Base-by-base conservation (phyloP, 2,888 invertebrate species). In the Polyommatus icarus region DNA sequence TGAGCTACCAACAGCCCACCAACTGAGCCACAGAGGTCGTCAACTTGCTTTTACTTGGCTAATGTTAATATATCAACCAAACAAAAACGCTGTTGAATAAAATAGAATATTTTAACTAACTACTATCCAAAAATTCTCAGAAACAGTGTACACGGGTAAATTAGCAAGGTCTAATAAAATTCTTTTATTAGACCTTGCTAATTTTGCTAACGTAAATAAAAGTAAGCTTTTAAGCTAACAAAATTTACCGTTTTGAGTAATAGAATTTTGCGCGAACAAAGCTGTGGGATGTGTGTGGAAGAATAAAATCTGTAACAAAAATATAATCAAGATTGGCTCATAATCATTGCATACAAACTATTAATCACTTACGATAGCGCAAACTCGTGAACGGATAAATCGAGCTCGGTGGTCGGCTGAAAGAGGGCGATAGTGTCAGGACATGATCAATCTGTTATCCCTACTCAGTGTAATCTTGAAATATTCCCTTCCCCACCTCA, bases 381-480 rank as follows among this genome's bases (percentile, higher is more conserved):
- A 67, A 67, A 67, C 67, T 67, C 29, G 5, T 67, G 67, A 67
- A 67, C 67, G 20, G 67, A 67, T 67, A 67, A 67, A 18, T 67
- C 29, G 67, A 20, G 61, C 67, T 24, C 10, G 67, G 67, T 67
- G 67, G 29, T 67, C 67, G 67, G 79, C 80, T 81, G 79, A 78
- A 75, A 79, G 71, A 76, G 36, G 12, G 71, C 80, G 88, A 88
- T 88, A 88, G 86, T 85, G 88, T 88, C 87, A 79, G 78, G 79
- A 78, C 84, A 84, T 84, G 87, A 89, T 89, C 89, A 85, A 87
- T 87, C 90, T 89, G 82, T 79, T 81, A 84, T 84, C 89, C 90
- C 89, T 88, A 85, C 85, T 89, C 90, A 87, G 83, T 83, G 84
- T 89, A 86, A 90, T 91, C 91, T 89, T 84, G 85, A 88, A 88